These are phyloP conservation scores for Deroplatys truncata DNA, from an alignment of 2,888 invertebrate genomes.

Conservation along the genomic window DNA sequence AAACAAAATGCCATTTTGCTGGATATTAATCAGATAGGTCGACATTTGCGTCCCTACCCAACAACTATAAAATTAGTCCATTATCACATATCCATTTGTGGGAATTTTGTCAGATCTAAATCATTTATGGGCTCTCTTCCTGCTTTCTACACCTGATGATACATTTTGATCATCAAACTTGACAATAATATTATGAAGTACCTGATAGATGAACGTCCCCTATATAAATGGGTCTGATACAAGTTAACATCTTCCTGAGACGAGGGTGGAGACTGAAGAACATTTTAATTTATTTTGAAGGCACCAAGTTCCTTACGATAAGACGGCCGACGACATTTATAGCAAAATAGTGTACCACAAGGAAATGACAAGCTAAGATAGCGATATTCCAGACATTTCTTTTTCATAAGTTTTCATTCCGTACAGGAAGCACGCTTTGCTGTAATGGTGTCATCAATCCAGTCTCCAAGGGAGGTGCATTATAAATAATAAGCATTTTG, in stretches of 20 bases:
- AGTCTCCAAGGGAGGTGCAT: neutral
- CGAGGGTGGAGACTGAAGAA: neutral
- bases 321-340: neutral
- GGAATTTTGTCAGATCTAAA: too few relatives aligned
- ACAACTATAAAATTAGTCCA: too few relatives aligned
- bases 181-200: too few relatives aligned
- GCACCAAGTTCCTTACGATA: neutral
- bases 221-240: neutral
- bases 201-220: too few relatives aligned
- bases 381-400: neutral
- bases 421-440: neutral
- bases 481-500: neutral
- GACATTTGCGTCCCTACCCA: too few relatives aligned
- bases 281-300: neutral
- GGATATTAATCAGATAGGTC: too few relatives aligned
- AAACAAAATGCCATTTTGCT: too few relatives aligned
- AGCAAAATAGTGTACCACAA: neutral
- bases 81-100: too few relatives aligned
- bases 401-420: neutral
- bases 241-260: neutral
- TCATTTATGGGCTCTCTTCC: too few relatives aligned
- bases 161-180: too few relatives aligned
- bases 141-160: too few relatives aligned
- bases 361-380: neutral
- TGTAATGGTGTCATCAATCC: neutral